Evolutionary conservation across 2,113 vertebrate genomes (phyloP).

Genomic region (Panurus biarmicus): DNA sequence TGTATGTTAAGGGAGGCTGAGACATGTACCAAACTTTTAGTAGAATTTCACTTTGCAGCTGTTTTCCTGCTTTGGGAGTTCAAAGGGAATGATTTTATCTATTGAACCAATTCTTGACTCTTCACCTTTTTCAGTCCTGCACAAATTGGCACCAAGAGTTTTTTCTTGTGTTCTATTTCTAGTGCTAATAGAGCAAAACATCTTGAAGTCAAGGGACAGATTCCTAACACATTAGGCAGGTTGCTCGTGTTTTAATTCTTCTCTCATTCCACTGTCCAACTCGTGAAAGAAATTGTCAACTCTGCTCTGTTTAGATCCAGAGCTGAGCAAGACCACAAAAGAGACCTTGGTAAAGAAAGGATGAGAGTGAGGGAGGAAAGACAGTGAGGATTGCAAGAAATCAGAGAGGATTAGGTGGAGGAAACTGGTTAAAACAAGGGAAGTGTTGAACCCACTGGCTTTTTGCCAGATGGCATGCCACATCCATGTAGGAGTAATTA

Average conservation of each 20-base stretch:
- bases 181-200: not conserved
- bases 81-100: not conserved
- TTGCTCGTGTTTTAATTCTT: not conserved
- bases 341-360: not conserved
- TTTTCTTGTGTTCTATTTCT: not conserved
- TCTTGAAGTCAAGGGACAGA: not conserved
- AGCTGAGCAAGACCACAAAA: not conserved
- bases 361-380: not conserved
- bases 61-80: not conserved
- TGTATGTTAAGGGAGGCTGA: not conserved
- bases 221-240: not conserved
- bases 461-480: too few species aligned
- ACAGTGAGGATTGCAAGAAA: not conserved
- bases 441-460: too few species aligned
- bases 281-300: not conserved
- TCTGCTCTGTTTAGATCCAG: not conserved
- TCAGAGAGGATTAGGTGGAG: not conserved
- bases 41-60: not conserved
- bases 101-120: not conserved
- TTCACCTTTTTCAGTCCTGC: not conserved
- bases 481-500: rapidly evolving
- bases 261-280: not conserved
- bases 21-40: not conserved
- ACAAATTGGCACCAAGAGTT: not conserved
- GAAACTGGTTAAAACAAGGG: not conserved